phyloP scores from a whole-genome alignment of 2,888 invertebrate genomes.

The Gonocerus acuteangulatus region DNA sequence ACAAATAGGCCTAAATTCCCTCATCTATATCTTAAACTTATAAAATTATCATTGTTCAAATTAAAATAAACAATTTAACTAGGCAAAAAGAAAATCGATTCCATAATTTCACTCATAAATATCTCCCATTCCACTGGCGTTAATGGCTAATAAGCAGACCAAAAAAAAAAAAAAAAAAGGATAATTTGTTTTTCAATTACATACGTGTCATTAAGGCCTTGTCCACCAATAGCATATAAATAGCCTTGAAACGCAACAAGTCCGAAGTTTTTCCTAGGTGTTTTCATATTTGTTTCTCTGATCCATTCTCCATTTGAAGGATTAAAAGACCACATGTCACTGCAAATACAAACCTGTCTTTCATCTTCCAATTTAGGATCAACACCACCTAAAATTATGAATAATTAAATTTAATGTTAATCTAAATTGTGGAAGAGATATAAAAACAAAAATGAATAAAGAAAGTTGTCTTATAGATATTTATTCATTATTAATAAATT shows the following conservation, averaged over 20 bases:
- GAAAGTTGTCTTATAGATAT: neutral
- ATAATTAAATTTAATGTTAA: no score
- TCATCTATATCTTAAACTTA: no score
- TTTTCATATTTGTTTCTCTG: conserved; percentile 53
- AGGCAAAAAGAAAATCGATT: no score
- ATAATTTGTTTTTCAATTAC: no score
- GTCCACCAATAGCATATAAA: conserved; percentile 65
- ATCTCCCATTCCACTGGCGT: no score
- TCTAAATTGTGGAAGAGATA: no score
- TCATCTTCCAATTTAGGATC: conserved; percentile 55
- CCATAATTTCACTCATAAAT: no score
- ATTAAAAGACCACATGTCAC: conserved; percentile 62
- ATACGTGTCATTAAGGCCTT: conserved; percentile 54
- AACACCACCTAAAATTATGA: conserved; percentile 59
- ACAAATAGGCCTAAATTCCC: no score
- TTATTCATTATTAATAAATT: neutral
- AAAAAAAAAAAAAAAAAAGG: no score
- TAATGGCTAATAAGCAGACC: no score
- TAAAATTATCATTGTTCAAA: no score
- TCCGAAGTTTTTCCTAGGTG: conserved; percentile 60
- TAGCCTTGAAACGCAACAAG: conserved; percentile 57
- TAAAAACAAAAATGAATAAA: neutral
- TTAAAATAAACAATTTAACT: no score
- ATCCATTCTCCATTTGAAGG: conserved; percentile 57
- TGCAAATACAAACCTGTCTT: conserved; percentile 37